Base-by-base conservation (phyloP, 2,113 vertebrate species). In the Gorsachius goisagi region DNA sequence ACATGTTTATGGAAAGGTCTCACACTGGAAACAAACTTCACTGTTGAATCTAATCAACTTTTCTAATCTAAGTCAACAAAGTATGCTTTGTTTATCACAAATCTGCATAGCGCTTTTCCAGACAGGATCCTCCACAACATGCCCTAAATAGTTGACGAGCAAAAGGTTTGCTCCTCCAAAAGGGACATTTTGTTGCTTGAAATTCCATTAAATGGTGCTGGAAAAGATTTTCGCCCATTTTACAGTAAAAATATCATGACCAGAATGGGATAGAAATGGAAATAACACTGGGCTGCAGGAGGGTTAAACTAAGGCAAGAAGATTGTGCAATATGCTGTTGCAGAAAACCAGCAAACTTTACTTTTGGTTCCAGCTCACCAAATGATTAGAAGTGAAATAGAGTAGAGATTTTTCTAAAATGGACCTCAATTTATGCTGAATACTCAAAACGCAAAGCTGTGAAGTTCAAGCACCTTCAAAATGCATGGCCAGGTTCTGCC, bases 391-490 rank as follows among this genome's bases (percentile, higher is more conserved):
- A 85, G 49, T 55, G 68, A 88, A 96, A 82, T n/a, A 85, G 55
- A 93, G 84, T 84, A 93, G 77, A 74, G 44, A 62, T 85, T 91
- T 92, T 85, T 91, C 73, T 89, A 77, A 95, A 94, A 92, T 53
- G 74, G 52, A 76, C 79, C 47, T 87, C 64, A 74, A 9, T 89
- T 90, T 87, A 58, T 96, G 88, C 90, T 92, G 90, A 90, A 77
- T 90, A 90, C 90, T 97, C 78, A 85, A 78, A 94, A 87, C 50
- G 58, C 62, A 95, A 80, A 89, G 62, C 37, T 76, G 84, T 87
- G 86, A 93, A 95, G 89, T 92, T 85, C 76, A 85, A 74, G 84
- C 85, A 87, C 81, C 80, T 97, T 50, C 50, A 73, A 91, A 95
- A 81, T 69, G 22, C 41, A 45, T 58, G 56, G 37, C 47, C 77